A percentile compares a stretch with the other conserved stretches of the same genome.
Conservation (phyloP, 2,888 invertebrate genomes). For the Aphidoletes aphidimyza region DNA sequence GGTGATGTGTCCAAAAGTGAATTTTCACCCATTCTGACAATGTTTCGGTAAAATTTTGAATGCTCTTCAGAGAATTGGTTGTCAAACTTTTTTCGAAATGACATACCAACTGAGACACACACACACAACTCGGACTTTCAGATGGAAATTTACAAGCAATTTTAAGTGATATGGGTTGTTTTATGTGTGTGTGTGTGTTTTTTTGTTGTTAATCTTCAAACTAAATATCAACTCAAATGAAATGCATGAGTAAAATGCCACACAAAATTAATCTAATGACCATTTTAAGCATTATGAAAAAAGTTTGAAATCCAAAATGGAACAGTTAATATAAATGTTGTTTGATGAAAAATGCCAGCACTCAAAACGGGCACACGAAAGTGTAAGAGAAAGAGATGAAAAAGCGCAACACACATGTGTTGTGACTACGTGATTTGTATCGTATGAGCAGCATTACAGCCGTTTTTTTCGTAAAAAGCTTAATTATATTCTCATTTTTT, state of each 20-base stretch:
- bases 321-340: conserved; percentile 35
- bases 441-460: neutral
- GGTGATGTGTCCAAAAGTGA: no score
- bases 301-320: neutral
- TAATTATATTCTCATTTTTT: no score
- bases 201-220: no score
- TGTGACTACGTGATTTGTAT: conserved; percentile 41
- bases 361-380: neutral
- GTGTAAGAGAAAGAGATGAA: neutral
- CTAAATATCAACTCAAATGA: neutral
- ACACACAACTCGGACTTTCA: no score
- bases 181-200: no score
- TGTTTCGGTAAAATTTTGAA: no score
- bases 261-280: conserved; percentile 9
- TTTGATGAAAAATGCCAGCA: neutral
- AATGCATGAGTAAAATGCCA: neutral
- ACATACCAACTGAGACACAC: no score
- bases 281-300: neutral
- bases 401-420: no score
- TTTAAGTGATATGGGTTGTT: neutral
- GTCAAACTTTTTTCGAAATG: no score
- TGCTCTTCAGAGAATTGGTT: neutral
- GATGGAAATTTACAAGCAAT: neutral
- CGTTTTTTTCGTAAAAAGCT: neutral
- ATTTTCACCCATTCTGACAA: no score